Base-by-base conservation (phyloP, 2,113 vertebrate species). In the Psittacula cyanocephala region DNA sequence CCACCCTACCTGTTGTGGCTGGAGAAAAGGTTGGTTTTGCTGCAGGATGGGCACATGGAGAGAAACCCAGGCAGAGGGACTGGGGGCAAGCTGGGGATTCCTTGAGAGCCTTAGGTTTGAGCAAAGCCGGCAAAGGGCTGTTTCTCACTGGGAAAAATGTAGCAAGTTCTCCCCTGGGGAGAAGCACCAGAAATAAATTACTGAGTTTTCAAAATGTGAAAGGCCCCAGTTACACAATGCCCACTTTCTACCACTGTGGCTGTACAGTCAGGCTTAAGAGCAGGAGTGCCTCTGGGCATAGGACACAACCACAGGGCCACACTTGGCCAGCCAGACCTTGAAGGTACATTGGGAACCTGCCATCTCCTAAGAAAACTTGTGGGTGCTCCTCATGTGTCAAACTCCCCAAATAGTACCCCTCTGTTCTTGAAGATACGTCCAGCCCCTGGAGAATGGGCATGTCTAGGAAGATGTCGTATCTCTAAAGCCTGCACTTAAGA, bases 1-100 rank as follows among this genome's bases (percentile, higher is more conserved):
- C 90, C 96, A 33, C 71, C 63, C n/a, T 99, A 99, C 97, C 97
- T 99, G 71, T 98, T 98, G 0, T 99, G 99, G 99, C 91, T 99
- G 75, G 96, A 99, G 94, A 98, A 98, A 95, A 99, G 98, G 99
- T 99, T 81, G 39, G 97, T 97, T 62, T 49, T 87, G 78, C 63
- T 52, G 60, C 20, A 50, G 60, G 33, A 11, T 68, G 59, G 11
- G 20, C 19, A 13, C 2, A 6, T 15, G 31, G 71, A 43, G 29
- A 31, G 17, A 83, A 74, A 77, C 12, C 6, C 43, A 29, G 16
- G 17, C 47, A 67, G 67, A 55, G 19, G 64, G 49, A 47, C 37
- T 37, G 6, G 7, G 11, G 29, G 28, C 9, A 11, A 86, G 10
- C 49, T 8, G 6, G 33, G 43, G 12, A n/a, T 19, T 80, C 27